Base-by-base conservation (phyloP, 2,888 invertebrate genomes). In the Rhynchonema sp. region DNA sequence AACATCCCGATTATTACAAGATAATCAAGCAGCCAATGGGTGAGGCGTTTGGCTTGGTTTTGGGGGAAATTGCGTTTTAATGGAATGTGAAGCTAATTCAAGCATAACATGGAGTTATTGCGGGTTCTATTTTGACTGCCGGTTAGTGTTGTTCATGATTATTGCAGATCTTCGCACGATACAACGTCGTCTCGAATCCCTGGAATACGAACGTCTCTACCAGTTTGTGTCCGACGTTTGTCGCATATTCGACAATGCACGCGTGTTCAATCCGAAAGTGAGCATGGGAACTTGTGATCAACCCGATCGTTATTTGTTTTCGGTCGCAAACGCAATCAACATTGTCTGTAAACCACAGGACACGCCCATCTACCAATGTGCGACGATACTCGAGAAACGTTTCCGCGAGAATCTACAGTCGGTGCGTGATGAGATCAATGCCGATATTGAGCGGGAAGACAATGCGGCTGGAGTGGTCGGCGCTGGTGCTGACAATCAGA, bases 181-280 rank as follows among this genome's bases (percentile, higher is more conserved):
- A 67, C 56, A 62, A 17, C 26, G 65, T 23, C 72, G 72, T 58
- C 62, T 76, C 52, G 65, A 69, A 28, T 61, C 63, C 13, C 64
- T 68, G 38, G 66, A 69, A 30, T 77, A 77, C 64, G 63, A 64
- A 27, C 66, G 65, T 38, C 64, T 77, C 30, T 67, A 69, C 59
- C 91, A 96, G 74, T 92, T 94, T 76, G 87, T 92, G 72, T 88
- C 88, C 74, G 96, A 96, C 75, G 88, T 94, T 83, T 91, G 89
- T 64, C 89, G 90, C 78, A 90, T 98, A 73, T 94, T 96, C 77
- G 92, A 96, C 78, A 98, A 98, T 78, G 96, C 96, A 80, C 85
- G 94, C 66, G 88, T 89, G 74, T 94, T 91, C 78, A 94, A 94
- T 23, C 13, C 55, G n/a, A 30, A 54, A 23, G n/a, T n/a, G n/a